Evolutionary conservation across 2,888 invertebrate genomes (phyloP), one percentile per base, ranked within the genome.

Genomic region (Hypolimnas misippus): DNA sequence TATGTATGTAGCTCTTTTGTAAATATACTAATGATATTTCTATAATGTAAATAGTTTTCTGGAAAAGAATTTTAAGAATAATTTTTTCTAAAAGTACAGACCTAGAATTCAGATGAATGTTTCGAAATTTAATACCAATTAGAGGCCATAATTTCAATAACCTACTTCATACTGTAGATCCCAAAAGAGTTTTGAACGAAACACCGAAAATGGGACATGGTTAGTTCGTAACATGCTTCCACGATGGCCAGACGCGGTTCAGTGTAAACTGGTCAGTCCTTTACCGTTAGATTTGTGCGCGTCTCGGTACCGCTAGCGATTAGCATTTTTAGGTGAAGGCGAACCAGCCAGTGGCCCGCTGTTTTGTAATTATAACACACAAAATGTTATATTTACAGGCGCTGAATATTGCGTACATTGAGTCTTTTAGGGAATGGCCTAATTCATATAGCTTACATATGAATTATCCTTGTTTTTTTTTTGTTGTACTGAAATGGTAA

Each of bases 321-420:
- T 85, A 79, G 79, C 84, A 84, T 88, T 87, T 79, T 87, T 86
- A 83, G 89, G 89, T 89, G 88, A 89, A 89, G 89, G 89, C 79
- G 70, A 89, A 79, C 87, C 68, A 73, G 80, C 75, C 58, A 16
- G 65, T 59, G 58, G 60, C 59, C 65, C 62, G 65, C 51, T 38
- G 66, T 67, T 65, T 69, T 65, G 70, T 71, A 69, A 69, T 68
- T 67, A 65, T 65, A 62, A 57, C 55, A 55, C 56, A 63, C 31
- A 8, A 58, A 54, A 35, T 59, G 52, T n/a, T n/a, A n/a, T n/a
- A n/a, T 53, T 5, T 44, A 44, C 42, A 44, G 35, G 17, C 40
- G 19, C 29, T 31, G 38, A 40, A n/a, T 29, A 21, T 46, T 50
- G n/a, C 1, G 17, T n/a, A 16, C 17, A 12, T 2, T 21, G 25